Percentiles rank a stretch among this genome's conserved stretches.
These are phyloP conservation scores for Teleogryllus occipitalis DNA, from an alignment of 1,140 invertebrate genomes.

Conservation along the genomic window DNA sequence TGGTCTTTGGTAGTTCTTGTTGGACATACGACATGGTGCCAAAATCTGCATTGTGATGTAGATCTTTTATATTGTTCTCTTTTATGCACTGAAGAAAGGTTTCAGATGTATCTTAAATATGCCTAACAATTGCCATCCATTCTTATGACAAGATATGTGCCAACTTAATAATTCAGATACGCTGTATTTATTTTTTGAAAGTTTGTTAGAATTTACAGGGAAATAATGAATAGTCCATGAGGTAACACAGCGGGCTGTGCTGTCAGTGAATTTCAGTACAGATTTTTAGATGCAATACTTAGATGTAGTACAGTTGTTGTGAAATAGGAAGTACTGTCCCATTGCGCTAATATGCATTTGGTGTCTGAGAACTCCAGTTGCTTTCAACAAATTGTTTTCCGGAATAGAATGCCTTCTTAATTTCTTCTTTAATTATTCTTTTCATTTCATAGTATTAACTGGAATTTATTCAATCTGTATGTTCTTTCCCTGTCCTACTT, in stretches of 20 bases:
- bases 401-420: neutral
- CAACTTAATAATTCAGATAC: constrained; percentile 17
- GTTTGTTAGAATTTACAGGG: constrained; percentile 14
- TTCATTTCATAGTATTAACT: too few species aligned
- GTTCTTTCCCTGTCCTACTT: too few species aligned
- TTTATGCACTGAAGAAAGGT: constrained; percentile 4
- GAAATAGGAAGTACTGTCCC: neutral
- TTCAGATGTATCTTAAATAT: constrained; percentile 1
- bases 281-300: constrained; percentile 7
- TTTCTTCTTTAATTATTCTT: too few species aligned
- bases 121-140: constrained; percentile 15
- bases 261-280: constrained; percentile 14
- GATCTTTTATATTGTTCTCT: constrained; percentile 5
- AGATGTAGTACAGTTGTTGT: neutral
- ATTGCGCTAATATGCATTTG: neutral
- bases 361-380: neutral
- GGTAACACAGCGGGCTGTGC: constrained; percentile 13
- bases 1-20: neutral
- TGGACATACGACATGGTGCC: neutral
- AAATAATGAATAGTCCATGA: constrained; percentile 14
- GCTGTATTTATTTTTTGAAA: constrained; percentile 21
- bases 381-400: neutral
- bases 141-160: constrained; percentile 16
- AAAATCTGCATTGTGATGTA: constrained; percentile 5
- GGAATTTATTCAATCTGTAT: too few species aligned